These are phyloP conservation scores for Alcedo quadribrachys DNA, from an alignment of 2,797 vertebrate species.

Conservation along the genomic window DNA sequence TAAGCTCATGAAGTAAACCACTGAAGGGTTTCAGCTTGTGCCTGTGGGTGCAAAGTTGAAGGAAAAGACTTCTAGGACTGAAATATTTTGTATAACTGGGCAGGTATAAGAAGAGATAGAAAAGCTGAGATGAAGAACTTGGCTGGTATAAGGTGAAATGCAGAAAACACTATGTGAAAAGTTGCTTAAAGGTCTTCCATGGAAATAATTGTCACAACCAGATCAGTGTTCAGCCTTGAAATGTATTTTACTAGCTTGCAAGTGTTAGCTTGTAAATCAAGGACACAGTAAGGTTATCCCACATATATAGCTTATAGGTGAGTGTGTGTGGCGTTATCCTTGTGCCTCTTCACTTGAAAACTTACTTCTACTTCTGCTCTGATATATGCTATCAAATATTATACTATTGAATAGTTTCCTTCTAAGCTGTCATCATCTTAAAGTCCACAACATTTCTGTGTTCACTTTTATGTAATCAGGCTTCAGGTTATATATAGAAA, in stretches of 20 bases:
- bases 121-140: neutral
- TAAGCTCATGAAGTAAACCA: neutral
- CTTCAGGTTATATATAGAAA: neutral
- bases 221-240: neutral
- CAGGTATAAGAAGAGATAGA: neutral
- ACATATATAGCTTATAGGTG: neutral
- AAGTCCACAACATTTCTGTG: neutral
- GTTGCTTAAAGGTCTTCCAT: neutral
- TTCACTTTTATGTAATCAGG: neutral
- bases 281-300: neutral
- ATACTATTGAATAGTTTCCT: neutral
- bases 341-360: neutral
- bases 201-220: neutral
- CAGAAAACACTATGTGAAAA: neutral
- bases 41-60: neutral
- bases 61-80: neutral
- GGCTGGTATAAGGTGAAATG: neutral
- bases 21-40: neutral
- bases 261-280: accelerated
- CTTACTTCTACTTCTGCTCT: neutral
- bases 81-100: neutral
- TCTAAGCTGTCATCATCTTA: neutral
- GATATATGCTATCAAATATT: neutral
- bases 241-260: neutral
- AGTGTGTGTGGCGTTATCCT: neutral